These are phyloP conservation scores for Coreoperca whiteheadi DNA, from an alignment of 2,113 vertebrate genomes.

Conservation along the genomic window DNA sequence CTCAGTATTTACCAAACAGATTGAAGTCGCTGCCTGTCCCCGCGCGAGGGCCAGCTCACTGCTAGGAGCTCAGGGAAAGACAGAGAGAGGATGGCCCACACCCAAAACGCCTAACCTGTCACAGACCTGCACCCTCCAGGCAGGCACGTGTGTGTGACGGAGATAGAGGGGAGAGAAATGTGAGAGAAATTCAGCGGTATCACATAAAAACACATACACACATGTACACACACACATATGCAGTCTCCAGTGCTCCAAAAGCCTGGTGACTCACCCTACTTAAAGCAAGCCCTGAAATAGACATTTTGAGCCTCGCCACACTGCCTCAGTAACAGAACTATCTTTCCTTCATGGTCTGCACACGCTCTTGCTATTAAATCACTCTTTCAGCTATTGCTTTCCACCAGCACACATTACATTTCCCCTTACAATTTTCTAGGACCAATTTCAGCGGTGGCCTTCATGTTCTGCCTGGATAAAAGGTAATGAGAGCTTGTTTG, in stretches of 20 bases:
- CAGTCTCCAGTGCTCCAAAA: constrained; percentile 70
- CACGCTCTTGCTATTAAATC: constrained; percentile 69
- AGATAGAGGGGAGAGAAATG: constrained; percentile 51
- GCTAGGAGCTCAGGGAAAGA: constrained; percentile 72
- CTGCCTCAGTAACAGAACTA: constrained; percentile 77
- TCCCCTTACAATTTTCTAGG: constrained; percentile 65
- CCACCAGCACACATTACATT: constrained; percentile 59
- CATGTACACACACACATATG: constrained; percentile 58
- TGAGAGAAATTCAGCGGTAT: constrained; percentile 37
- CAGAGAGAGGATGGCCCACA: constrained; percentile 75
- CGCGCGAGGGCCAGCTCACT: constrained; percentile 59
- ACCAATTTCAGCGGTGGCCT: constrained; percentile 69
- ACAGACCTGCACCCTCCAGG: constrained; percentile 77
- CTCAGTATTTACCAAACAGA: constrained; percentile 81
- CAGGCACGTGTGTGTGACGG: constrained; percentile 67
- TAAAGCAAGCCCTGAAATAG: constrained; percentile 82
- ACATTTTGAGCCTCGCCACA: constrained; percentile 80
- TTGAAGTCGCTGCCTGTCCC: constrained; percentile 78
- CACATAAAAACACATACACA: constrained; percentile 60
- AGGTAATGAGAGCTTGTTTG: constrained; percentile 77
- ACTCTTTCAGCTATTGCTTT: constrained; percentile 64
- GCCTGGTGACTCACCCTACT: constrained; percentile 81
- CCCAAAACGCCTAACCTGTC: constrained; percentile 81
- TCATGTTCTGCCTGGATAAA: constrained; percentile 70
- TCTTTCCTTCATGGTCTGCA: constrained; percentile 71